A percentile compares a stretch with the other conserved stretches of the same genome.
Conservation (phyloP, 2,888 invertebrate genomes). For the Ellobium chinense region DNA sequence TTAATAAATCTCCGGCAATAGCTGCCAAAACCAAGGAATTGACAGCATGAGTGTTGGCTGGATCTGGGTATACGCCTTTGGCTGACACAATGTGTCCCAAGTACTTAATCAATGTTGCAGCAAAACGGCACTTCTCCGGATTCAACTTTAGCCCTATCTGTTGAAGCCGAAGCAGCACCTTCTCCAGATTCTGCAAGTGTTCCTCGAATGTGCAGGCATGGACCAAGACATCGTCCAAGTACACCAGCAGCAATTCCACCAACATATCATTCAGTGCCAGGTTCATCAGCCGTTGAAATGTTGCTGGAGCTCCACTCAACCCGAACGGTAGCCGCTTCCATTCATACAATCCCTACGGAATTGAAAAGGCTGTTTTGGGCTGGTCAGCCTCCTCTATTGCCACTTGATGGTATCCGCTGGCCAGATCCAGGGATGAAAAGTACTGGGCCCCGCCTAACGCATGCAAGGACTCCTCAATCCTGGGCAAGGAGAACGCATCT, state of each 20-base stretch:
- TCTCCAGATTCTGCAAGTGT: too few relatives aligned
- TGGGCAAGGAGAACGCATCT: too few relatives aligned
- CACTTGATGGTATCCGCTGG: constrained; percentile 37
- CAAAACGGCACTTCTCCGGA: too few relatives aligned
- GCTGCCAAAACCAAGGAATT: too few relatives aligned
- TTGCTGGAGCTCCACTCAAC: constrained; percentile 21
- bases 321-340: constrained; percentile 31
- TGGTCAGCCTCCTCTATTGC: constrained; percentile 28
- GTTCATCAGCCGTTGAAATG: constrained; percentile 46
- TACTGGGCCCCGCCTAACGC: constrained; percentile 10
- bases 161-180: too few relatives aligned
- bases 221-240: constrained; percentile 42
- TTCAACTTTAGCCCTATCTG: too few relatives aligned
- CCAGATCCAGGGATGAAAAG: constrained; percentile 26
- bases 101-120: too few relatives aligned
- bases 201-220: too few relatives aligned
- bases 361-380: constrained; percentile 29
- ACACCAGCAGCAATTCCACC: constrained; percentile 34
- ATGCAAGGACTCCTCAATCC: constrained; percentile 18
- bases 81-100: too few relatives aligned
- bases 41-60: too few relatives aligned
- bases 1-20: too few relatives aligned
- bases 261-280: constrained; percentile 36
- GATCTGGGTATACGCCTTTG: too few relatives aligned
- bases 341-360: constrained; percentile 26